Percentiles rank a stretch among this genome's conserved stretches.
Evolutionary conservation across 2,797 vertebrate species (phyloP).

Genomic region (Jordanella pulchra): DNA sequence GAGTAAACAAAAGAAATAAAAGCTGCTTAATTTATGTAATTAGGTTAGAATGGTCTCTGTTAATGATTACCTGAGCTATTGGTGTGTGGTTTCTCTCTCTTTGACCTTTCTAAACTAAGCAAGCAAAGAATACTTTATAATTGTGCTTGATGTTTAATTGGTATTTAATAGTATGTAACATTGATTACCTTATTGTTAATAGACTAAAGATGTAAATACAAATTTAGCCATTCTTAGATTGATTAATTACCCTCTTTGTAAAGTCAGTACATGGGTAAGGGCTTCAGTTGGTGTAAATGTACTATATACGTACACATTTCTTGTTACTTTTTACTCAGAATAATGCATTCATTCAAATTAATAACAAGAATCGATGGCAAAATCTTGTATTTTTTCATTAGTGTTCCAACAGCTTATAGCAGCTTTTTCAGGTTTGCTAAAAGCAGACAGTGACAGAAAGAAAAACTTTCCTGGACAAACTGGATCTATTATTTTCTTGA

Average conservation of each 20-base stretch:
- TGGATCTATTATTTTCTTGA: too few species aligned
- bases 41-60: neutral
- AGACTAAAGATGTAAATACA: neutral
- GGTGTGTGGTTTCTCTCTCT: neutral
- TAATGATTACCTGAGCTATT: neutral
- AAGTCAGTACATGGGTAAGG: neutral
- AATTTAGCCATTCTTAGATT: neutral
- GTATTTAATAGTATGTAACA: neutral
- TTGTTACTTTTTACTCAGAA: neutral
- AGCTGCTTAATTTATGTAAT: neutral
- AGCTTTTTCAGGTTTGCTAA: neutral
- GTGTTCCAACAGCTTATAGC: neutral
- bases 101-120: neutral
- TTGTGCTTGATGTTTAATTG: neutral
- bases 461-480: slow-evolving; percentile 12
- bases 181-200: neutral
- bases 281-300: neutral
- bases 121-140: neutral
- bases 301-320: neutral
- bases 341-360: neutral
- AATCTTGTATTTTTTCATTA: slow-evolving; percentile 3
- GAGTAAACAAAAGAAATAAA: neutral
- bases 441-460: neutral
- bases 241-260: slow-evolving; percentile 1
- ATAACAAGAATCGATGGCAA: neutral